Base-by-base conservation (phyloP, 2,113 vertebrate genomes). In the Python bivittatus region DNA sequence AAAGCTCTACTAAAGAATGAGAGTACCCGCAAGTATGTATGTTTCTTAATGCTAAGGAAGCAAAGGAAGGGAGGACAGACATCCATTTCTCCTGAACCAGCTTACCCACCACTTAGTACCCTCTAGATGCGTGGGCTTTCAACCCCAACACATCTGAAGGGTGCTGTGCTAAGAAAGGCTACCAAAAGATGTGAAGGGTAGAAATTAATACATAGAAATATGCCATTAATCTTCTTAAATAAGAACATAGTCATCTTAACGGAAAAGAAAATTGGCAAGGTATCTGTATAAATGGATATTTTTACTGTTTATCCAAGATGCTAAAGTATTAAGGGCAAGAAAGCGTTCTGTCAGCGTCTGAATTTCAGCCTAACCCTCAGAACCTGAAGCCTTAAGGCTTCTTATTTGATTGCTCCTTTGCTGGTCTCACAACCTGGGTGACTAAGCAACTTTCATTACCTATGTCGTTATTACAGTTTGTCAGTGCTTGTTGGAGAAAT, bases 1-100 rank as follows among this genome's bases (percentile, higher is more conserved):
- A 99, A 99, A 96, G 98, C 99, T 6, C 97, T 99, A 95, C 98
- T 99, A 84, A 99, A 99, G 97, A 98, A 98, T 0, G 98, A 99
- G 94, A 99, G 98, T 96, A 98, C 98, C 10, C 97, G 98, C 95
- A 98, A 99, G 99, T 99, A 98, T 97, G 97, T 92, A 44, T 42
- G 23, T 27, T 52, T 1, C 29, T 0, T 4, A 58, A 79, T 9
- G 12, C 15, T 52, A 88, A 42, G 25, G 83, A 79, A 84, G n/a
- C 17, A 23, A n/a, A 52, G 56, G 13, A 4, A 25, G 23, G 13
- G 10, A 23, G 9, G 84, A 52, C 27, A 86, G 5, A 33, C 61
- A 54, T 79, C 7, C 33, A 79, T 79, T 79, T 79, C 72, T 42
- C 72, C 17, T 79, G 17, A 42, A 79, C 7, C 72, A 9, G 17